Evolutionary conservation across 1,140 invertebrate species (phyloP).

Genomic region (Eumeta japonica): DNA sequence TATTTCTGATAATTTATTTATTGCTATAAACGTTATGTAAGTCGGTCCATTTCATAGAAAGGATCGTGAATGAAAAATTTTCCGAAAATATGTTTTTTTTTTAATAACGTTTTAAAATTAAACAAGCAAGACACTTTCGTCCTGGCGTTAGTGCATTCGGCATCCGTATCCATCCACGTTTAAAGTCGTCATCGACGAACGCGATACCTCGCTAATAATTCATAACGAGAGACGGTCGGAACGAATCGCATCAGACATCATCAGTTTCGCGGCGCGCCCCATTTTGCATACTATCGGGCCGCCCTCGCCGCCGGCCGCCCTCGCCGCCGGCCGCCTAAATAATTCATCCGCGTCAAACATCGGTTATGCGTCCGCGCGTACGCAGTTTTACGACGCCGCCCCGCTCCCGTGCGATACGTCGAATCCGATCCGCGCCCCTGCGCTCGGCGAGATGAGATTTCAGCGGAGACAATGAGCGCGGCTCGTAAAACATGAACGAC

Average conservation of each 20-base stretch:
- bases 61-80: too few species aligned
- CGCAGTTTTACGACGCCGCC: neutral
- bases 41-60: too few species aligned
- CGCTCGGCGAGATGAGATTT: neutral
- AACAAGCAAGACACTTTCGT: too few species aligned
- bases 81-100: too few species aligned
- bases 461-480: neutral
- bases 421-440: neutral
- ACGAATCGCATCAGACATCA: neutral
- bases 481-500: neutral
- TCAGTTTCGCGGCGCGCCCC: neutral
- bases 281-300: conserved; percentile 1
- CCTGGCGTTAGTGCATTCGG: too few species aligned
- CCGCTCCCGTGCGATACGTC: neutral
- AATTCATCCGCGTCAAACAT: neutral
- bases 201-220: too few species aligned
- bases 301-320: too few species aligned
- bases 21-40: too few species aligned
- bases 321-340: neutral
- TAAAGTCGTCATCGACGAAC: too few species aligned
- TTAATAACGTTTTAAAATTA: too few species aligned
- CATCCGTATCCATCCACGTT: too few species aligned
- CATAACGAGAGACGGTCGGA: neutral
- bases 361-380: neutral
- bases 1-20: too few species aligned